These are phyloP conservation scores for Sparus aurata DNA, from an alignment of 2,797 vertebrate genomes.

Conservation along the genomic window DNA sequence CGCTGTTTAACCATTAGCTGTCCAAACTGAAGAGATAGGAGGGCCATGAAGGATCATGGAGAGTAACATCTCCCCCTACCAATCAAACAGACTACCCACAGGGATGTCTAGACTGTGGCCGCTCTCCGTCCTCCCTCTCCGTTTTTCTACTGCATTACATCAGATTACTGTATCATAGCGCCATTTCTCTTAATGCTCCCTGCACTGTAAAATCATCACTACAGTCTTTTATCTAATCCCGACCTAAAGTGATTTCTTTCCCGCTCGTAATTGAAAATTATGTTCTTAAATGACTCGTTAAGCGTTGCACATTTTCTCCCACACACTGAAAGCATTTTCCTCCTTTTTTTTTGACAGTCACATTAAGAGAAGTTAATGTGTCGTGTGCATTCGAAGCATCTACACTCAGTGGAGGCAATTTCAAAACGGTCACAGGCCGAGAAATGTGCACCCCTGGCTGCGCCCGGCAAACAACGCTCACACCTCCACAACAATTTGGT, in stretches of 20 bases:
- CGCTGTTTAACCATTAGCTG: constrained; percentile 16
- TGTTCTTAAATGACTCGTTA: constrained; percentile 55
- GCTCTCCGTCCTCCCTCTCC: constrained; percentile 46
- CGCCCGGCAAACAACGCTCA: constrained; percentile 2
- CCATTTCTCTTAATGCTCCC: constrained; percentile 48
- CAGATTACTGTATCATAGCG: constrained; percentile 52
- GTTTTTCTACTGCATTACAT: constrained; percentile 60
- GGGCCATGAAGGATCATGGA: constrained; percentile 15
- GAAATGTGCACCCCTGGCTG: constrained; percentile 36
- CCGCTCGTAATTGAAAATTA: constrained; percentile 63
- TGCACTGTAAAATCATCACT: constrained; percentile 52
- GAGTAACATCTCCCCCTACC: constrained; percentile 30
- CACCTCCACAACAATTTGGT: constrained; percentile 18
- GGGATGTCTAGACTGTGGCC: constrained; percentile 54
- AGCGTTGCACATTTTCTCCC: constrained; percentile 43
- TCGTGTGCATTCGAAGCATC: constrained; percentile 40
- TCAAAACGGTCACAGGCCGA: constrained; percentile 27
- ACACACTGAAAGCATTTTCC: constrained; percentile 36
- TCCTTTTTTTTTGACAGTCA: constrained; percentile 33
- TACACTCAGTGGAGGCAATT: constrained; percentile 35
- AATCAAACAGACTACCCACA: constrained; percentile 42
- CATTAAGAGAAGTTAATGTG: constrained; percentile 53
- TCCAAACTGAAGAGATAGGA: constrained; percentile 14
- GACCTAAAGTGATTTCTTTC: constrained; percentile 28
- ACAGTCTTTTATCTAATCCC: constrained; percentile 58